These are phyloP conservation scores for Diabrotica undecimpunctata DNA, from an alignment of 1,140 invertebrate genomes.

Conservation along the genomic window DNA sequence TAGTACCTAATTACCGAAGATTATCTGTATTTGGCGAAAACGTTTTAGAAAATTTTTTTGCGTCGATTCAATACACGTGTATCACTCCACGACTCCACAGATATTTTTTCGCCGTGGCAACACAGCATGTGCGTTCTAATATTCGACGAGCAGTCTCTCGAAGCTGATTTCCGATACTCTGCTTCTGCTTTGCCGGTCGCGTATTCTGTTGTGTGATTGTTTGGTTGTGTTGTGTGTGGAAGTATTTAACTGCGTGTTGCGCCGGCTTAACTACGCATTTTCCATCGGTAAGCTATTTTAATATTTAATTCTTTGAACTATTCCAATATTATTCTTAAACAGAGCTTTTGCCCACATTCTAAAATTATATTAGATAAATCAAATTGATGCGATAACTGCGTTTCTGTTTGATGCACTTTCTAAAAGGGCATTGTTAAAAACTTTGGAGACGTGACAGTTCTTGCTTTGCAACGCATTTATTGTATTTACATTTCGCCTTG, in stretches of 20 bases:
- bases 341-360: too few relatives aligned
- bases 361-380: too few relatives aligned
- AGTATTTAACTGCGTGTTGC: slow-evolving; percentile 31
- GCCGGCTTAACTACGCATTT: slow-evolving; percentile 36
- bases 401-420: too few relatives aligned
- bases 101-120: neutral
- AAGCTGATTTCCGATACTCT: neutral
- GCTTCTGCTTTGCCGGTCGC: neutral
- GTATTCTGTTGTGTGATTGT: neutral
- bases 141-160: neutral
- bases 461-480: neutral
- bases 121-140: neutral
- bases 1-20: too few relatives aligned
- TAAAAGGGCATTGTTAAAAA: neutral
- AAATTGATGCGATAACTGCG: too few relatives aligned
- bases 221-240: neutral
- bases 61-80: too few relatives aligned
- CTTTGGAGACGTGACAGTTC: neutral
- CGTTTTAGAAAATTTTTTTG: too few relatives aligned
- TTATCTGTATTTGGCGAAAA: too few relatives aligned
- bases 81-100: too few relatives aligned
- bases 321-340: neutral
- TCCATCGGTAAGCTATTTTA: slow-evolving; percentile 28
- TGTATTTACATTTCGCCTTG: slow-evolving; percentile 14
- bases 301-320: neutral